phyloP scores from a whole-genome alignment of 1,140 invertebrate genomes.

The Asobara japonica region DNA sequence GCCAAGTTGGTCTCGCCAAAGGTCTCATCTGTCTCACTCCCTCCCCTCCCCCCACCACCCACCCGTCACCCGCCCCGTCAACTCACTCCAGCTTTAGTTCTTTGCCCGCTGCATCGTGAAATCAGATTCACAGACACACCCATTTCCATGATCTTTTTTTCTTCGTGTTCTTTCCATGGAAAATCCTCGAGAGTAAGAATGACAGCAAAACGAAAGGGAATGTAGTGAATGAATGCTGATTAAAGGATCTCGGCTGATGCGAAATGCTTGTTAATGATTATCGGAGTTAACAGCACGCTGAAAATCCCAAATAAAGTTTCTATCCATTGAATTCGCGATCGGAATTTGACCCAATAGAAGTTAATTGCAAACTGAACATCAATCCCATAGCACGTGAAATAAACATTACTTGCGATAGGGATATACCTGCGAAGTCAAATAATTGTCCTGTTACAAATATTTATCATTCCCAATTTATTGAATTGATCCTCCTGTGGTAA shows the following conservation, averaged over 20 bases:
- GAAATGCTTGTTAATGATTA: neutral
- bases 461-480: too few species aligned
- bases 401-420: too few species aligned
- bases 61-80: neutral
- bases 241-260: neutral
- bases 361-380: too few species aligned
- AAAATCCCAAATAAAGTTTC: neutral
- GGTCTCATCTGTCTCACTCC: neutral
- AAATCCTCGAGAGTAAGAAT: neutral
- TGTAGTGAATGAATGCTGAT: neutral
- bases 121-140: slow-evolving; percentile 33
- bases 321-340: neutral
- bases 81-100: neutral
- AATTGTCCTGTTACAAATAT: too few species aligned
- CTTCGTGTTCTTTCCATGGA: neutral
- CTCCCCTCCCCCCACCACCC: slow-evolving; percentile 20
- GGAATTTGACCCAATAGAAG: neutral
- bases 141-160: neutral
- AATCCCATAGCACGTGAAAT: too few species aligned
- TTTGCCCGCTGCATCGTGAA: slow-evolving; percentile 22
- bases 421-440: too few species aligned
- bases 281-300: neutral
- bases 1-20: slow-evolving; percentile 35
- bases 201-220: neutral
- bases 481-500: too few species aligned